A percentile compares a stretch with the other conserved stretches of the same genome.
These are phyloP conservation scores for Nibea coibor DNA, from an alignment of 2,113 vertebrate genomes.

Conservation along the genomic window DNA sequence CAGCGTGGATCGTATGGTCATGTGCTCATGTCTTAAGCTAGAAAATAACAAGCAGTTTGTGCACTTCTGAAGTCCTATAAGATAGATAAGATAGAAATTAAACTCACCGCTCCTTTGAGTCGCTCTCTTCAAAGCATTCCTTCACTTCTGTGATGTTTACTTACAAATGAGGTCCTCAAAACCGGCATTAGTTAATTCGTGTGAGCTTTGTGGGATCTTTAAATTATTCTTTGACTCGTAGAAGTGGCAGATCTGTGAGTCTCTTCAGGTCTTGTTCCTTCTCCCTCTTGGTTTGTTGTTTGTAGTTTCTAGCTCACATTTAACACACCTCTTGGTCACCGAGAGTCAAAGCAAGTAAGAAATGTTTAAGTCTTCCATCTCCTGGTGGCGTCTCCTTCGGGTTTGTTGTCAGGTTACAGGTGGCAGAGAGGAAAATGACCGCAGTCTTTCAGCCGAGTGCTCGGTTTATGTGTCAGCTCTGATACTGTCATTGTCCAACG, in stretches of 20 bases:
- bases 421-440: conserved; percentile 52
- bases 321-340: neutral
- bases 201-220: conserved; percentile 22
- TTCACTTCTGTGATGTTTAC: neutral
- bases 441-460: conserved; percentile 14
- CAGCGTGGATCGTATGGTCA: neutral
- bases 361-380: conserved; percentile 17
- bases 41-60: neutral
- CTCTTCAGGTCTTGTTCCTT: neutral
- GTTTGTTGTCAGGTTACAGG: conserved; percentile 7
- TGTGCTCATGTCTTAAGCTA: neutral
- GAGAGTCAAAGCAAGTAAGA: neutral
- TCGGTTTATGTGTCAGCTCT: conserved; percentile 35
- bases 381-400: neutral
- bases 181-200: conserved; percentile 17
- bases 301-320: neutral
- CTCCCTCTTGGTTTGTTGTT: conserved; percentile 11
- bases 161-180: neutral
- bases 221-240: neutral
- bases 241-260: neutral
- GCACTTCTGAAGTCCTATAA: neutral
- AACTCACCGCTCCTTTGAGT: conserved; percentile 50
- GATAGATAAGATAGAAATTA: neutral
- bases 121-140: conserved; percentile 26
- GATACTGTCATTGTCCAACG: conserved; percentile 69